Conservation (phyloP, 1,140 invertebrate genomes). For the Ceratoteleas bidentatus region DNA sequence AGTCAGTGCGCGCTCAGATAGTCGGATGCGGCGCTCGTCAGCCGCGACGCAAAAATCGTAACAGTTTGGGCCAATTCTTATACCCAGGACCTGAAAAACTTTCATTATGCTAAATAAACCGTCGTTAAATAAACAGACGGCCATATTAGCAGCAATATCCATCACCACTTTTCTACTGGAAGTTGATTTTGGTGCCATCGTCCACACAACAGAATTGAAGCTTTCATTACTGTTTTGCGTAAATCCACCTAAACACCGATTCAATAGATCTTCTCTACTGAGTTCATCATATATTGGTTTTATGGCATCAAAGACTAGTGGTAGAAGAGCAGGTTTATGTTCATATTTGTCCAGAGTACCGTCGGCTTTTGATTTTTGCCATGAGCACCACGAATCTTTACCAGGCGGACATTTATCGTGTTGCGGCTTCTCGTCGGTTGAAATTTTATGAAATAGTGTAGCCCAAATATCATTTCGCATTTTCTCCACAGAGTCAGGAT, state of each 20-base stretch:
- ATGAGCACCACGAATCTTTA: constrained; percentile 29
- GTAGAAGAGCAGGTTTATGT: constrained; percentile 16
- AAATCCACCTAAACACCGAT: constrained; percentile 43
- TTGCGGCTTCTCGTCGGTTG: constrained; percentile 24
- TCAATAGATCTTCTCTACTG: constrained; percentile 35
- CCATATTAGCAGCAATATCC: constrained; percentile 29
- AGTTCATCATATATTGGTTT: constrained; percentile 55
- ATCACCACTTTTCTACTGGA: constrained; percentile 50
- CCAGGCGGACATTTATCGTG: constrained; percentile 37
- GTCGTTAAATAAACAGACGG: constrained; percentile 40
- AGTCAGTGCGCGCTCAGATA: constrained; percentile 4
- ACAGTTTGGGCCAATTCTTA: constrained; percentile 7
- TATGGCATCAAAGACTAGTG: constrained; percentile 39
- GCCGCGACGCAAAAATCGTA: constrained; percentile 14
- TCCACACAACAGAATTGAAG: constrained; percentile 46
- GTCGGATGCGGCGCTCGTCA: neutral
- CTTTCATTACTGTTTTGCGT: constrained; percentile 50
- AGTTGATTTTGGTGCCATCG: constrained; percentile 33
- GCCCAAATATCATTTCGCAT: constrained; percentile 27
- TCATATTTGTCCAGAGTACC: constrained; percentile 20
- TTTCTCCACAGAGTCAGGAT: neutral
- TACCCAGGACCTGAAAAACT: constrained; percentile 16
- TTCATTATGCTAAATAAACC: constrained; percentile 26
- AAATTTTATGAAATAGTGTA: constrained; percentile 24
- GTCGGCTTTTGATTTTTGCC: constrained; percentile 27